Evolutionary conservation across 2,797 vertebrate genomes (phyloP), one percentile per base, ranked within the genome.

Genomic region (Xyrichtys novacula): DNA sequence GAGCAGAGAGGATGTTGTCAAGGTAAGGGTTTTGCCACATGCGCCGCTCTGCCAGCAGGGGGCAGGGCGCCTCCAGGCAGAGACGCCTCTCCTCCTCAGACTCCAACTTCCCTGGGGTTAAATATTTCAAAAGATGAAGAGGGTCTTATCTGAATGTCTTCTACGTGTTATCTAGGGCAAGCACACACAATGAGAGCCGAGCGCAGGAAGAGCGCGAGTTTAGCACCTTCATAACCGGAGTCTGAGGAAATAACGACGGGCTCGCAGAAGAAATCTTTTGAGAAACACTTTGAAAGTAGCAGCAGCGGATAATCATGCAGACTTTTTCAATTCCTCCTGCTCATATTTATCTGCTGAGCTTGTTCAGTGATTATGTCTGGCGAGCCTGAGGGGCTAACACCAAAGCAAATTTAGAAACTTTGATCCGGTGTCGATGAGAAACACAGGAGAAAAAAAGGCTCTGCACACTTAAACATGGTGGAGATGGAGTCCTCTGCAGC

Each of bases 41-140:
- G 1, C 12, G 1, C 8, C 65, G 4, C 1, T 31, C 58, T 11
- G 72, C 89, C 89, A 90, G 85, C 75, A 91, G 89, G 81, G 84
- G 88, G 90, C 86, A 82, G 68, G 60, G 74, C 59, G 44, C 56
- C 56, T 66, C 74, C 44, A 85, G 62, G 22, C 46, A 67, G 56
- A 79, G 58, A 52, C 5, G 8, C 16, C 46, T 15, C 5, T 20
- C 53, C 1, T 19, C n/a, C n/a, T 31, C 29, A 71, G 71, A 56
- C 44, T 10, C n/a, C n/a, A n/a, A n/a, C n/a, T 36, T 23, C 20
- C 38, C 16, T 34, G 8, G 28, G 16, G 12, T 43, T 2, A 44
- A 48, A 22, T 10, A 22, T 43, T 23, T 32, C 17, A 23, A 20
- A 60, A 25, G 22, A 31, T 12, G 3, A 44, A 48, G 32, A 36